Base-by-base conservation (phyloP, 1,140 invertebrate genomes). In the Spodoptera litura region DNA sequence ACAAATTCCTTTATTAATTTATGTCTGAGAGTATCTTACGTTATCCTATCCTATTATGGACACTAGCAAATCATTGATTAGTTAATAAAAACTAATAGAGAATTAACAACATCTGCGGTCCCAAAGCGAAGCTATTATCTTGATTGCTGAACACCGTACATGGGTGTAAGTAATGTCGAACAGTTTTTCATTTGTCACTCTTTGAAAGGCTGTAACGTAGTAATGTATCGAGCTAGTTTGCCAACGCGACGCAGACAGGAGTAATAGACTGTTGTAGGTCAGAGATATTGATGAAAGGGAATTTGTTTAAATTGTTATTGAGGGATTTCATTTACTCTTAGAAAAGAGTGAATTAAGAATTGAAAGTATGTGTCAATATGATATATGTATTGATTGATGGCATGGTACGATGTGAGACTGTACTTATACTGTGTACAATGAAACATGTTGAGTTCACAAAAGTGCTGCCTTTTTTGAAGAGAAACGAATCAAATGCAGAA, bases 131-230 rank as follows among this genome's bases (percentile, higher is more conserved):
- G 12, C 12, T 56, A 71, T 71, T 71, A 56, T 71, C 55, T 55
- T 55, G 68, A 71, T 56, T 56, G 35, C 35, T 15, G 52, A 12
- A 9, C 15, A 9, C 68, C 68, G 9, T 55, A 71, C 9, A 71
- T 20, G 68, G 27, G 52, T 56, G 38, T 56, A 56, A 56, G 68
- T 56, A 56, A 71, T 56, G 68, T 51, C 31, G 52, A 56, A 55
- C 68, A 71, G 68, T 71, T 71, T 71, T 71, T 71, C 51, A 71
- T 71, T 71, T 71, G 68, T 71, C 68, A 71, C 11, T 13, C n/a
- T 71, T 35, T 35, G 12, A 71, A 38, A 71, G 66, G 38, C 38
- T 44, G 38, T 44, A 10, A 44, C 38, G 52, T 55, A 13, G 52
- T 70, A 31, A 52, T 53, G 12, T 52, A 71, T 71, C 51, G 38